These are phyloP conservation scores for Elysia crispata DNA, from an alignment of 2,888 invertebrate genomes.

Conservation along the genomic window DNA sequence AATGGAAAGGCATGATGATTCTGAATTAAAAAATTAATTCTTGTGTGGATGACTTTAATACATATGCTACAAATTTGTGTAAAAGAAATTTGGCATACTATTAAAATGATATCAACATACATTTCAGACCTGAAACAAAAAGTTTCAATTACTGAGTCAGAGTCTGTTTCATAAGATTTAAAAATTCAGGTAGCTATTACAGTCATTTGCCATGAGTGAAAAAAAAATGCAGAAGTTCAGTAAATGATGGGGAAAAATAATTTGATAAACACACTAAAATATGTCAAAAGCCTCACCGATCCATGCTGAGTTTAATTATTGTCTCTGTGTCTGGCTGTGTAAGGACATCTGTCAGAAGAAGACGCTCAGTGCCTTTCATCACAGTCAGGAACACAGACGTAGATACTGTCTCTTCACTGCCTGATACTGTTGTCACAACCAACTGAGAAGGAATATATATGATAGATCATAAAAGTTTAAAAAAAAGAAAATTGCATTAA, in stretches of 20 bases:
- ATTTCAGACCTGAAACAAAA: too few relatives aligned
- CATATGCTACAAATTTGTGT: not conserved
- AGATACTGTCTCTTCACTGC: constrained; percentile 72
- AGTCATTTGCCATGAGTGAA: too few relatives aligned
- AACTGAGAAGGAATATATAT: constrained; percentile 56
- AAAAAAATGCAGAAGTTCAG: too few relatives aligned
- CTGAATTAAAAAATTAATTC: too few relatives aligned
- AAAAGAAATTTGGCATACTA: not conserved
- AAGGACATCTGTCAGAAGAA: constrained; percentile 79
- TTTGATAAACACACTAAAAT: too few relatives aligned
- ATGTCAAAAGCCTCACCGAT: constrained; percentile 67
- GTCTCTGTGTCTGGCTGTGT: constrained; percentile 68
- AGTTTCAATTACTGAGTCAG: too few relatives aligned
- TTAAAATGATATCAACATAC: not conserved
- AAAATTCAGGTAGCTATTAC: too few relatives aligned
- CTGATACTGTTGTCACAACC: constrained; percentile 70
- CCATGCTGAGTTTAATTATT: constrained; percentile 75
- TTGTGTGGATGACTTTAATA: too few relatives aligned
- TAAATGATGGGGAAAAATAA: too few relatives aligned
- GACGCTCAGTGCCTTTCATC: constrained; percentile 84
- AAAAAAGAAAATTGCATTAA: too few relatives aligned
- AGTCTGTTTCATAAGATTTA: too few relatives aligned
- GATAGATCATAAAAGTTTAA: not conserved
- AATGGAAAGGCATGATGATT: not conserved
- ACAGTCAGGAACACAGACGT: constrained; percentile 73